Evolutionary conservation across 53 echinoderm and acorn worm species (phyloP), one percentile per base, ranked within the genome.

Genomic region (Mesocentrotus franciscanus): DNA sequence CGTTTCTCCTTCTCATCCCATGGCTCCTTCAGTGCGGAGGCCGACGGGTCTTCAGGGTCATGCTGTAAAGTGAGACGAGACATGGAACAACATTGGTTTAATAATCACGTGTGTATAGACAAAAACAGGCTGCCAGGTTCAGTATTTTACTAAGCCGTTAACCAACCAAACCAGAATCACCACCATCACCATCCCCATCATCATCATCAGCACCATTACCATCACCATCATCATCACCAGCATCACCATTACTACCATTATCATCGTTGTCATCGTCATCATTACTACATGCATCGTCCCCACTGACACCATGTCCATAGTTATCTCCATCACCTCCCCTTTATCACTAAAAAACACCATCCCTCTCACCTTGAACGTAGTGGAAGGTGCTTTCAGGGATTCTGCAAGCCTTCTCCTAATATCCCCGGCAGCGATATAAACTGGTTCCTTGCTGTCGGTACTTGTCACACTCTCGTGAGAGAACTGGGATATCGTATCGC

Each of bases 401-500:
- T 98, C 97, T 8, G 97, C 95, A 33, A 98, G 96, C 78, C 99
- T 71, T 66, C 99, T 95, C 57, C 98, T 96, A 95, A 98, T 97
- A 81, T 98, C 99, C 13, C 97, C 99, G 1, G 99, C 99, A 35
- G 98, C 98, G 26, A 99, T 99, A 95, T 98, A 99, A 18, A 98
- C 98, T 12, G 98, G 98, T 64, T 99, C 99, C 95, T 97, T 98
- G 94, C 98, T 98, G 85, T 98, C 98, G 0, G 98, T 96, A 94
- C 98, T 98, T 14, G 97, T 96, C 56, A 92, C 98, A 75, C 99
- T 99, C 78, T 99, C 99, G 92, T 99, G 99, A 24, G 99, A 99
- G 95, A 99, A 96, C 96, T 99, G 99, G 0, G 99, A 99, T 83
- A 99, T 98, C 71, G 97, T 98, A 94, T 99, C 99, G 62, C 99